A percentile compares a stretch with the other conserved stretches of the same genome.
Conservation (phyloP, 2,888 invertebrate species). For the Ochropleura plecta region DNA sequence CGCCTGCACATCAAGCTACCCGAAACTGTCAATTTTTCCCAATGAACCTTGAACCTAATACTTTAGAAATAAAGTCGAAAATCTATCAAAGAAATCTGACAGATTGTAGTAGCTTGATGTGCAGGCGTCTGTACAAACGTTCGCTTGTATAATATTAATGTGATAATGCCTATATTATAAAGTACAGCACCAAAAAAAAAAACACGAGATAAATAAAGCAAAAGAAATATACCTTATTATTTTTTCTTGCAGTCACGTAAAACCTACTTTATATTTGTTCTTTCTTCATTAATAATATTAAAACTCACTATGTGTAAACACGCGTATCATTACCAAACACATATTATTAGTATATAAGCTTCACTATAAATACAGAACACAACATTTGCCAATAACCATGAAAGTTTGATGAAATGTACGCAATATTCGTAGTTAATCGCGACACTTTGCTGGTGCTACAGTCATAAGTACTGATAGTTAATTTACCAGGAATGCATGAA, state of each 20-base stretch:
- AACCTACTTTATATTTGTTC: background rate
- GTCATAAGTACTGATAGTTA: slow-evolving; percentile 71
- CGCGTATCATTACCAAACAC: background rate
- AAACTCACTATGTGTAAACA: background rate
- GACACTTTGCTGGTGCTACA: slow-evolving; percentile 56
- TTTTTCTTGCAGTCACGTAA: background rate
- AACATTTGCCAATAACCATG: slow-evolving; percentile 40
- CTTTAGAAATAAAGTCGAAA: no score
- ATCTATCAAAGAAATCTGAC: no score
- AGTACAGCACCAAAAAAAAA: background rate
- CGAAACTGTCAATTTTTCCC: no score
- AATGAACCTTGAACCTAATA: no score
- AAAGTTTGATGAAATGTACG: slow-evolving; percentile 50
- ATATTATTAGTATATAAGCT: background rate
- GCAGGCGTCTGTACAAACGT: no score
- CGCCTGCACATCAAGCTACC: no score
- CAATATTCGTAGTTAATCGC: slow-evolving; percentile 63
- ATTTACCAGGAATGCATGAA: slow-evolving; percentile 80
- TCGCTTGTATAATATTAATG: no score
- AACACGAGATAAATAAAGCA: background rate
- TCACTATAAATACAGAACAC: slow-evolving; percentile 7
- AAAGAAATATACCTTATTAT: background rate
- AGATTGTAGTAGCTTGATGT: no score
- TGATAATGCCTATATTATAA: background rate
- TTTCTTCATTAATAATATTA: slow-evolving; percentile 13